phyloP scores from a whole-genome alignment of 2,888 invertebrate genomes.

The Cataglyphis altisquamis region DNA sequence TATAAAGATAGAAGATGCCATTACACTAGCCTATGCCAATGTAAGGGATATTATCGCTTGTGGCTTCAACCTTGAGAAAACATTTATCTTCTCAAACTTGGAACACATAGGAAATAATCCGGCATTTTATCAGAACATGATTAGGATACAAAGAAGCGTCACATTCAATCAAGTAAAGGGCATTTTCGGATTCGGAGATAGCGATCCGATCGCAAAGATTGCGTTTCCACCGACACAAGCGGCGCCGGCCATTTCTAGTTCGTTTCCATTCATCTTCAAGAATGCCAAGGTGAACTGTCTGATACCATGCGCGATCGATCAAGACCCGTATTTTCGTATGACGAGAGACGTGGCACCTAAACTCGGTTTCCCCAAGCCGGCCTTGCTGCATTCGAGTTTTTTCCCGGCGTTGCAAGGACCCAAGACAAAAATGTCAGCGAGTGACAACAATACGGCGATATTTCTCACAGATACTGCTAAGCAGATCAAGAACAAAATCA shows the following conservation, averaged over 20 bases:
- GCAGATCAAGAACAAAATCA: slow-evolving; percentile 98
- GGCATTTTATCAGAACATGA: slow-evolving; percentile 97
- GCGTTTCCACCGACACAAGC: slow-evolving; percentile 98
- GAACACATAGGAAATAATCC: slow-evolving; percentile 95
- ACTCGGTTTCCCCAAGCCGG: slow-evolving; percentile 95
- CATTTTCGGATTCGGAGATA: slow-evolving; percentile 99
- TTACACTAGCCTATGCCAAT: slow-evolving; percentile 95
- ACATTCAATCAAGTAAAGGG: slow-evolving; percentile 99
- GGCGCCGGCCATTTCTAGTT: slow-evolving; percentile 95
- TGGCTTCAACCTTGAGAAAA: slow-evolving; percentile 97
- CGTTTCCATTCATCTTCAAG: slow-evolving; percentile 96
- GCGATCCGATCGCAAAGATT: slow-evolving; percentile 98
- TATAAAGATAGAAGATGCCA: slow-evolving; percentile 94
- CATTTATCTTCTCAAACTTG: slow-evolving; percentile 98
- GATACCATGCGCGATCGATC: slow-evolving; percentile 99
- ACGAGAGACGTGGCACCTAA: slow-evolving; percentile 98
- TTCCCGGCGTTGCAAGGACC: slow-evolving; percentile 98
- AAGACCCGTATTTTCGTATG: slow-evolving; percentile 99
- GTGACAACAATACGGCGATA: slow-evolving; percentile 97
- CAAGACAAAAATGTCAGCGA: slow-evolving; percentile 99
- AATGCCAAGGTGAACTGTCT: slow-evolving; percentile 92
- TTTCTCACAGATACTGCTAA: slow-evolving; percentile 98
- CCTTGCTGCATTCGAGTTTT: slow-evolving; percentile 94
- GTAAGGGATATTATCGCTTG: slow-evolving; percentile 99
- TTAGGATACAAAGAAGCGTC: slow-evolving; percentile 96